These are phyloP conservation scores for Macroglossus sobrinus DNA, from an alignment of 2,113 vertebrate genomes.

Conservation along the genomic window DNA sequence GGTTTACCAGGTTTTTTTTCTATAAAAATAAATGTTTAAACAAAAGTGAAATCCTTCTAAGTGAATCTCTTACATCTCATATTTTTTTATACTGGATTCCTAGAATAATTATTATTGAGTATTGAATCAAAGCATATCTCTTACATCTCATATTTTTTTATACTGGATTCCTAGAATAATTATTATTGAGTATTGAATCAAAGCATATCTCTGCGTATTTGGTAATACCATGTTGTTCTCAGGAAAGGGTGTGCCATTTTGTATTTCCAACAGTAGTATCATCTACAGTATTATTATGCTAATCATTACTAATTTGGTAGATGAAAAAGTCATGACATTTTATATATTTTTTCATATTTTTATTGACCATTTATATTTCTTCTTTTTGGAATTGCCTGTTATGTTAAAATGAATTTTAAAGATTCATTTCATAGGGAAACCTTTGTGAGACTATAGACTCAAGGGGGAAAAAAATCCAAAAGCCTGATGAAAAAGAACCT, in stretches of 20 bases:
- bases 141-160: not conserved
- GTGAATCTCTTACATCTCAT: not conserved
- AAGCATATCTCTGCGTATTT: not conserved
- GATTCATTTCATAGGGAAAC: not conserved
- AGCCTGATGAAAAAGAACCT: not conserved
- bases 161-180: not conserved
- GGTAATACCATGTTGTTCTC: not conserved
- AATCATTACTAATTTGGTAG: not conserved
- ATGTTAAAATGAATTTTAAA: not conserved
- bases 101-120: not conserved
- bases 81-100: conserved; percentile 5
- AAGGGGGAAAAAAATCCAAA: not conserved
- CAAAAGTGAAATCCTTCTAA: too few relatives aligned
- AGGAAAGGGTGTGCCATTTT: not conserved
- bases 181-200: not conserved
- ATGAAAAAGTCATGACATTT: not conserved
- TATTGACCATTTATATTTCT: not conserved
- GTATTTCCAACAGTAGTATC: not conserved
- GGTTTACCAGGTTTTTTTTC: not conserved
- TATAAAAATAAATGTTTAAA: too few relatives aligned
- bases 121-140: not conserved
- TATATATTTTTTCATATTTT: not conserved
- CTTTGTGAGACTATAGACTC: not conserved
- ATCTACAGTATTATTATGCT: not conserved
- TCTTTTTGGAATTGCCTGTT: not conserved